These are phyloP conservation scores for Spodoptera exigua DNA, from an alignment of 2,888 invertebrate genomes.

Conservation along the genomic window DNA sequence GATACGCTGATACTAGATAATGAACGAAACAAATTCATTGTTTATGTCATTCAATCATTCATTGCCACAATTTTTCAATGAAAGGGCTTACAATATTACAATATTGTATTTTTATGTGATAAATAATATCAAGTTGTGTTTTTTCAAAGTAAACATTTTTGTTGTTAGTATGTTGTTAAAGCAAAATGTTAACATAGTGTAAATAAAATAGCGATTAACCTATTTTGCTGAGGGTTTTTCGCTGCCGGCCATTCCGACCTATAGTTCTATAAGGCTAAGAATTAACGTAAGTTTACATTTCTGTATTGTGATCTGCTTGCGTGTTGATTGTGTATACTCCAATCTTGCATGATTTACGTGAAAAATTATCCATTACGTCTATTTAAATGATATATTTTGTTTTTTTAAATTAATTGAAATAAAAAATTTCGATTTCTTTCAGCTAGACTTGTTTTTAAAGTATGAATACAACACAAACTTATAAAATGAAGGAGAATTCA, in stretches of 20 bases:
- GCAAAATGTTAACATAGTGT: constrained; percentile 39
- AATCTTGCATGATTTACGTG: too few relatives aligned
- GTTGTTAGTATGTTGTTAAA: constrained; percentile 1
- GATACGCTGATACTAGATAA: constrained; percentile 1
- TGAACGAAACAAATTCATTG: constrained; percentile 26
- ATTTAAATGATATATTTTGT: too few relatives aligned
- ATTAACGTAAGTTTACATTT: constrained; percentile 33
- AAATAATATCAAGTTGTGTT: constrained; percentile 10
- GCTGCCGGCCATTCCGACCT: constrained; percentile 53
- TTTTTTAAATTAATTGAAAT: background rate
- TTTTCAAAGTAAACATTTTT: constrained; percentile 3
- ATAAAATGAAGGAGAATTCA: constrained; percentile 78
- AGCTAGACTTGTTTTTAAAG: constrained; percentile 29
- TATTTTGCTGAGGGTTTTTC: constrained; percentile 44
- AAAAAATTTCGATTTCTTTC: constrained; percentile 35
- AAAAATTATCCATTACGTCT: too few relatives aligned
- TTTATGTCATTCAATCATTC: constrained; percentile 56
- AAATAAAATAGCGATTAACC: constrained; percentile 48
- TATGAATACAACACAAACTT: constrained; percentile 78
- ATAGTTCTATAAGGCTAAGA: constrained; percentile 22
- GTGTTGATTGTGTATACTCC: too few relatives aligned
- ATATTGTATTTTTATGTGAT: too few relatives aligned
- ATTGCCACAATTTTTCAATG: constrained; percentile 45
- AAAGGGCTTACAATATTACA: constrained; percentile 10
- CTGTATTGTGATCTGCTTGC: background rate